These are phyloP conservation scores for Coreius guichenoti DNA, from an alignment of 2,797 vertebrate genomes.

Conservation along the genomic window DNA sequence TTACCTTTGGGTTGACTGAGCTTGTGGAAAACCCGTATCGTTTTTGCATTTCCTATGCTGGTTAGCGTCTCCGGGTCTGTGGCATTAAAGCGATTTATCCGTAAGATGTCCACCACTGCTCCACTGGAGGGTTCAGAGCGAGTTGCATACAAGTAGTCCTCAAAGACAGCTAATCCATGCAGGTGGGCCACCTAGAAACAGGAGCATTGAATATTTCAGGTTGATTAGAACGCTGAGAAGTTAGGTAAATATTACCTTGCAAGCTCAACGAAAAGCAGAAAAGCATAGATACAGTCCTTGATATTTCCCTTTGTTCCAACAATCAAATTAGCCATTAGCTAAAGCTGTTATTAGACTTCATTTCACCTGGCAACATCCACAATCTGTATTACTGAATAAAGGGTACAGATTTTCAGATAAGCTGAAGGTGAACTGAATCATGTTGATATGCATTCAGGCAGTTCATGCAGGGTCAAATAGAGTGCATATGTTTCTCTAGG, in stretches of 20 bases:
- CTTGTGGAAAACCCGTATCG: slow-evolving; percentile 89
- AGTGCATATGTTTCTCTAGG: slow-evolving; percentile 56
- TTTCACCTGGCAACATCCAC: slow-evolving; percentile 17
- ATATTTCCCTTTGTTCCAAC: neutral
- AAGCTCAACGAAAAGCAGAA: slow-evolving; percentile 15
- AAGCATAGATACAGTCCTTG: neutral
- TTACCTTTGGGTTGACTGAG: slow-evolving; percentile 91
- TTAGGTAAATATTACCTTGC: slow-evolving; percentile 3
- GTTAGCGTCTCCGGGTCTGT: slow-evolving; percentile 82
- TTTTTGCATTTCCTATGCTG: slow-evolving; percentile 80
- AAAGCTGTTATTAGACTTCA: slow-evolving; percentile 21
- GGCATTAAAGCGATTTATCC: slow-evolving; percentile 91
- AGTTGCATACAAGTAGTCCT: slow-evolving; percentile 91
- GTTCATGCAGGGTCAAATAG: slow-evolving; percentile 60
- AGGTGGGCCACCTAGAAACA: slow-evolving; percentile 88
- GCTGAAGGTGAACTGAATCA: slow-evolving; percentile 31
- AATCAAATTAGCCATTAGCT: slow-evolving; percentile 5
- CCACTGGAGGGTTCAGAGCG: slow-evolving; percentile 80
- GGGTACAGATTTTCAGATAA: slow-evolving; percentile 24
- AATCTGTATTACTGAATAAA: slow-evolving; percentile 27
- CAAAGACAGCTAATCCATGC: slow-evolving; percentile 90
- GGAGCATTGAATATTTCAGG: slow-evolving; percentile 46
- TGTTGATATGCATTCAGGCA: slow-evolving; percentile 40
- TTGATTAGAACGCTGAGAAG: slow-evolving; percentile 25
- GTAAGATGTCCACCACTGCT: slow-evolving; percentile 79